Evolutionary conservation across 2,797 vertebrate genomes (phyloP).

Genomic region (Meriones psammophilus): DNA sequence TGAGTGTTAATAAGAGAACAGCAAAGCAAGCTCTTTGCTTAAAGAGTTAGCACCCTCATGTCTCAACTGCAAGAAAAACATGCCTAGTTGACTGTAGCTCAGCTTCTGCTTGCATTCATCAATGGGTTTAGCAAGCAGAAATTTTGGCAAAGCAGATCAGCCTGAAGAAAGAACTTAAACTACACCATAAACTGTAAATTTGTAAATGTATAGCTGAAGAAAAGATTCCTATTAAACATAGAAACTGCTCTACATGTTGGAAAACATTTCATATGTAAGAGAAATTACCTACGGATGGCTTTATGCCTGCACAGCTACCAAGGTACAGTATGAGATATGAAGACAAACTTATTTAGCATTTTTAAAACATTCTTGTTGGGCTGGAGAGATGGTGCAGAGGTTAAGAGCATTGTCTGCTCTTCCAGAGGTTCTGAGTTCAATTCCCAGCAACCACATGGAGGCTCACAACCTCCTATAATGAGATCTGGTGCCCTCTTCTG

Average conservation of each 20-base stretch:
- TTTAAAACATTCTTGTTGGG: background rate
- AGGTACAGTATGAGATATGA: background rate
- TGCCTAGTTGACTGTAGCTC: background rate
- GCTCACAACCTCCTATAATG: no score
- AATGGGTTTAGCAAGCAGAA: constrained; percentile 25
- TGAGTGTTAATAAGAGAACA: constrained; percentile 12
- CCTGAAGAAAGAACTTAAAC: constrained; percentile 38
- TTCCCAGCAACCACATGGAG: no score
- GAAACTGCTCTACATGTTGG: constrained; percentile 22
- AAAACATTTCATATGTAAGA: constrained; percentile 20
- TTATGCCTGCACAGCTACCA: background rate
- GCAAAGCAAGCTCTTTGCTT: constrained; percentile 9
- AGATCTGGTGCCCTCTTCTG: no score
- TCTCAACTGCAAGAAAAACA: constrained; percentile 19
- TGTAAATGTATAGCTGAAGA: background rate
- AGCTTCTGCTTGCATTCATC: background rate
- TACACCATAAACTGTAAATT: constrained; percentile 12
- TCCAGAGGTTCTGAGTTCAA: no score
- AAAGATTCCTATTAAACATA: constrained; percentile 20
- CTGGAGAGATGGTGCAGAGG: no score
- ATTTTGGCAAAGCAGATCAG: background rate
- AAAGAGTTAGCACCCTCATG: background rate
- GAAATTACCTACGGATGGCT: constrained; percentile 40
- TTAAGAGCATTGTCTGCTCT: no score
- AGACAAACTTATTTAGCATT: constrained; percentile 42